phyloP scores from a whole-genome alignment of 2,888 invertebrate genomes.

The Calameuta pallipes region DNA sequence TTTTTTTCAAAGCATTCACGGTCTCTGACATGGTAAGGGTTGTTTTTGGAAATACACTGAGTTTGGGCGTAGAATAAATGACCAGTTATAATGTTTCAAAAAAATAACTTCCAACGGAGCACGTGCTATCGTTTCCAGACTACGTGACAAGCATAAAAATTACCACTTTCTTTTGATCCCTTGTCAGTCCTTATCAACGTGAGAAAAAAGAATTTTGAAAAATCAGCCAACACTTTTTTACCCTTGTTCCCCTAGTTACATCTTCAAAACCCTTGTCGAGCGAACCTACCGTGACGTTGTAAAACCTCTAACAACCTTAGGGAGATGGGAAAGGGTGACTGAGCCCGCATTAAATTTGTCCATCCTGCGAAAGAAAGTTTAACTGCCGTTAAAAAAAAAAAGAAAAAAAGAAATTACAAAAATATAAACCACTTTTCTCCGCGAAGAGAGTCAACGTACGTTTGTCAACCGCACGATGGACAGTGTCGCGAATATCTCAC shows the following conservation, averaged over 20 bases:
- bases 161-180: not conserved
- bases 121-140: not conserved
- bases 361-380: not conserved
- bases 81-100: not conserved
- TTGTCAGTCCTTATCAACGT: not conserved
- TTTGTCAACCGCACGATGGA: not conserved
- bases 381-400: not conserved
- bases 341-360: not conserved
- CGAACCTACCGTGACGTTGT: not conserved
- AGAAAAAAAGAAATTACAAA: not conserved
- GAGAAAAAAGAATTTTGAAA: not conserved
- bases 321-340: not conserved
- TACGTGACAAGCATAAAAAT: not conserved
- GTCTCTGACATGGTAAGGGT: not conserved
- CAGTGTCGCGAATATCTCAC: not conserved
- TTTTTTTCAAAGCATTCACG: not conserved
- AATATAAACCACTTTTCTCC: not conserved
- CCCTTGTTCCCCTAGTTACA: not conserved
- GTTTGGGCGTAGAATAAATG: not conserved
- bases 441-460: not conserved
- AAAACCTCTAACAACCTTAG: not conserved
- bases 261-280: not conserved
- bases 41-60: not conserved
- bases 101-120: not conserved
- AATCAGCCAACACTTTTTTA: not conserved